Evolutionary conservation across 1,140 invertebrate genomes (phyloP), one percentile per base, ranked within the genome.

Genomic region (Danaus plexippus): DNA sequence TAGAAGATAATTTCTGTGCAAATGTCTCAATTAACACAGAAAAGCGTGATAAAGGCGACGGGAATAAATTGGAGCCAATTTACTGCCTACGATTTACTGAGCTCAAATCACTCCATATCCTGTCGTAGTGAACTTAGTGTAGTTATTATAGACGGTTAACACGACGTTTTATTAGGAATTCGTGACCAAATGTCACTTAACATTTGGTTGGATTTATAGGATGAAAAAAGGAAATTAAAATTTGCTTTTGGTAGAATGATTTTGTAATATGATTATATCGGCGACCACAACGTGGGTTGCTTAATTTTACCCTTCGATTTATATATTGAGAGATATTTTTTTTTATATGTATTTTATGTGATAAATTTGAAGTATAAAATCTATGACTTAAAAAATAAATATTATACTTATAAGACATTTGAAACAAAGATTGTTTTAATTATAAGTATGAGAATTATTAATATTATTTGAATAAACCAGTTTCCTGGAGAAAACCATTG

Each of bases 21-120:
- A 81, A 84, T 80, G 73, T 79, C 80, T 81, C 77, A 81, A 84
- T 84, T 84, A 82, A 76, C 75, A 77, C 69, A 74, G 67, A 73
- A 80, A 78, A 73, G 61, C 68, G 66, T 73, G 77, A 81, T 79
- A 79, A 80, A 76, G 63, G 68, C 73, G 76, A 77, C 74, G 67
- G 49, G 67, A 79, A 80, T 80, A 77, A 79, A 81, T 80, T 75
- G 66, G 59, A 60, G 57, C 63, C 68, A 74, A 84, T 80, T 80
- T 75, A 62, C 67, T 71, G 63, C 62, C 62, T 67, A 71, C 69
- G 67, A 82, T 79, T 77, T 73, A 71, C 64, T 67, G 68, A 69
- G 63, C 74, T 80, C 57, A 69, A 79, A 77, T 77, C 72, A 74
- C 70, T 70, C 64, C 54, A 70, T 64, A 64, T 64, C 62, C 57